Evolutionary conservation across 2,888 invertebrate species (phyloP).

Genomic region (Andrena bicolor): DNA sequence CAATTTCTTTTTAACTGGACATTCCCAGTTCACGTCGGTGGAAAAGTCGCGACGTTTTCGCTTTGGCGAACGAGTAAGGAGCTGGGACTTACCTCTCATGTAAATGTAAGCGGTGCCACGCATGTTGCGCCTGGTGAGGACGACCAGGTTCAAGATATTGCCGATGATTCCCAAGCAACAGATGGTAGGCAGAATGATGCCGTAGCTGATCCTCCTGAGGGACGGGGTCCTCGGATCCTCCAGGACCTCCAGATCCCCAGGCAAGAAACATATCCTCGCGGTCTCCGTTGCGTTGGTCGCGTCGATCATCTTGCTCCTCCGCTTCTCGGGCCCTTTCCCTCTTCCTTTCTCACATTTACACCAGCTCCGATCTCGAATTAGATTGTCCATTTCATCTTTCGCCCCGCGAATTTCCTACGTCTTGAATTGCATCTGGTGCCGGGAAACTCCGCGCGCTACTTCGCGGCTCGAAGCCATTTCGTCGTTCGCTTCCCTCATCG

Average conservation of each 20-base stretch:
- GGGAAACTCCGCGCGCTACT: background rate
- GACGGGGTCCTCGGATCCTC: conserved; percentile 88
- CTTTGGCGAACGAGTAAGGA: background rate
- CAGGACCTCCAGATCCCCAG: conserved; percentile 77
- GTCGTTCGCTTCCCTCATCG: background rate
- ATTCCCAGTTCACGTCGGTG: too few species aligned
- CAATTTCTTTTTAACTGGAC: too few species aligned
- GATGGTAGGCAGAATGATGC: conserved; percentile 89
- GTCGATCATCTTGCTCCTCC: conserved; percentile 49
- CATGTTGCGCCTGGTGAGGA: conserved; percentile 91
- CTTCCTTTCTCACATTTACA: conserved; percentile 22
- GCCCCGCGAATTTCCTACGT: background rate
- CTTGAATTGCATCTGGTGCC: background rate
- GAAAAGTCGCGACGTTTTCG: background rate
- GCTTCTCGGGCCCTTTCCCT: conserved; percentile 15
- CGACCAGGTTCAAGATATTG: conserved; percentile 92
- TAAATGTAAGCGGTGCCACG: conserved; percentile 93
- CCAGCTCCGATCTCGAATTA: background rate
- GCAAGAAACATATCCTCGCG: conserved; percentile 64
- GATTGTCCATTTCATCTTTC: conserved; percentile 24
- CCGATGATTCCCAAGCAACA: conserved; percentile 91
- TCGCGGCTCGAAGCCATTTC: background rate
- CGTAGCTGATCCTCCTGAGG: conserved; percentile 88
- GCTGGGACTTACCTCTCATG: conserved; percentile 88
- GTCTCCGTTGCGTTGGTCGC: conserved; percentile 55